These are phyloP conservation scores for Drosophila equinoxialis DNA, from an alignment of 1,140 invertebrate species.

Conservation along the genomic window DNA sequence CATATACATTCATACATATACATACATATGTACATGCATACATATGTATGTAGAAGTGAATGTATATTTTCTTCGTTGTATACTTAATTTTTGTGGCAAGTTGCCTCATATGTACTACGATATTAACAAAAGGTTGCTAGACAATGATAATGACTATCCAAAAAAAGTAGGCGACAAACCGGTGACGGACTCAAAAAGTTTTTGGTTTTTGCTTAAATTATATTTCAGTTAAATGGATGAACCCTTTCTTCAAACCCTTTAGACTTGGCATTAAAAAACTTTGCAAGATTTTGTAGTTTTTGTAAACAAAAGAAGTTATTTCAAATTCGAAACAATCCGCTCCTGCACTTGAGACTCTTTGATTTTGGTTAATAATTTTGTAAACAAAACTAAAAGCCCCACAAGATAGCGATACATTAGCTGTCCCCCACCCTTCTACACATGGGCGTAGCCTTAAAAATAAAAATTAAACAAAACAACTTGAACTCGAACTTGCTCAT, in stretches of 20 bases:
- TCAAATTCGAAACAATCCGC: background rate
- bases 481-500: too few relatives aligned
- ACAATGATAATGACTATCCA: constrained; percentile 2
- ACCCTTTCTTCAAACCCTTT: too few relatives aligned
- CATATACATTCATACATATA: background rate
- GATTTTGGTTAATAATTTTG: constrained; percentile 9
- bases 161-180: background rate
- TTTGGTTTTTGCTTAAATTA: too few relatives aligned
- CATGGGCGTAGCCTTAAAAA: too few relatives aligned
- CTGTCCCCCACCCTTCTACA: background rate
- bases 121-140: constrained; percentile 29
- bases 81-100: constrained; percentile 27
- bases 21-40: background rate
- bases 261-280: too few relatives aligned
- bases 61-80: background rate
- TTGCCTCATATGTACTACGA: constrained; percentile 36
- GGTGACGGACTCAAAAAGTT: background rate
- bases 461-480: too few relatives aligned
- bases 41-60: too few relatives aligned
- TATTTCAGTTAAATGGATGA: background rate
- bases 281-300: too few relatives aligned
- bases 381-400: constrained; percentile 7
- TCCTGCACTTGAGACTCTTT: background rate
- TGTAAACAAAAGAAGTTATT: too few relatives aligned
- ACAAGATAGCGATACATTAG: background rate